phyloP scores from a whole-genome alignment of 2,888 invertebrate species.

The Phorcus lineatus region DNA sequence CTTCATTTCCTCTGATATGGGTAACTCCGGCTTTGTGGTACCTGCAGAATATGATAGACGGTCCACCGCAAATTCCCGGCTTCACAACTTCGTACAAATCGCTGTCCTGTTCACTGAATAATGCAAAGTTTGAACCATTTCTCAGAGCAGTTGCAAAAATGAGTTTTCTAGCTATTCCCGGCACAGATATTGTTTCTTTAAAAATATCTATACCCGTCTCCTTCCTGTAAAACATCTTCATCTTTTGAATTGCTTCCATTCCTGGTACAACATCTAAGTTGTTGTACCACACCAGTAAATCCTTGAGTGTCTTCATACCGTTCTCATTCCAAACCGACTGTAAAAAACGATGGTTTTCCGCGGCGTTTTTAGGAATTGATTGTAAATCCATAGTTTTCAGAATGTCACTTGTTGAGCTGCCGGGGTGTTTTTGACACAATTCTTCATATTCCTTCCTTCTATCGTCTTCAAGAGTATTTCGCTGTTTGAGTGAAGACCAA shows the following conservation, averaged over 20 bases:
- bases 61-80: background rate
- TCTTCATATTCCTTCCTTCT: background rate
- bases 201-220: background rate
- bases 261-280: slow-evolving; percentile 2
- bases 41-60: background rate
- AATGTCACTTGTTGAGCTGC: background rate
- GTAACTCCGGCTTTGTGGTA: background rate
- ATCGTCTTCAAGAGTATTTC: background rate
- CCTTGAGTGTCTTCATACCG: background rate
- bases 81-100: background rate
- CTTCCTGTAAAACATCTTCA: slow-evolving; percentile 9
- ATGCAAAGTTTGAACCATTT: background rate
- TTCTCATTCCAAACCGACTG: background rate
- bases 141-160: background rate
- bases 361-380: background rate
- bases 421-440: background rate
- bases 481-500: background rate
- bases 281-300: slow-evolving; percentile 19
- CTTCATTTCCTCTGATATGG: no score
- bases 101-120: background rate
- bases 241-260: background rate
- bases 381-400: background rate
- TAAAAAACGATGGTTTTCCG: background rate
- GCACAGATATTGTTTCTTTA: background rate
- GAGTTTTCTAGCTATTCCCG: background rate